Evolutionary conservation across 2,888 invertebrate species (phyloP).

Genomic region (Andrena haemorrhoa): DNA sequence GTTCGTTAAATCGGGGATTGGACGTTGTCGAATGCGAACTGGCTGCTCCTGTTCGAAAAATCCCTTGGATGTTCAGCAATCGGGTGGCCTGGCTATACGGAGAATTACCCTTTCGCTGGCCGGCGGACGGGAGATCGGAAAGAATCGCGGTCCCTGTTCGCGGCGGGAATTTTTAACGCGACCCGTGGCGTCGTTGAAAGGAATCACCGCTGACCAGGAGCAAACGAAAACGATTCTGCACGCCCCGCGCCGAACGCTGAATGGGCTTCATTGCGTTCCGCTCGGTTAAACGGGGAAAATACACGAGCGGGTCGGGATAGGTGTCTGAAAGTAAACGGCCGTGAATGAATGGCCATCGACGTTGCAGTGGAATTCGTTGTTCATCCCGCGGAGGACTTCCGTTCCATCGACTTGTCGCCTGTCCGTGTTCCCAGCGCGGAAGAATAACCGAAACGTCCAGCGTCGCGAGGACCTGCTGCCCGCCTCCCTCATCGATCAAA

Average conservation of each 20-base stretch:
- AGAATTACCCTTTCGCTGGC: too few relatives aligned
- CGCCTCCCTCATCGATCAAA: too few relatives aligned
- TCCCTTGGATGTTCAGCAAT: too few relatives aligned
- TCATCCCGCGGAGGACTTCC: conserved; percentile 5
- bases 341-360: conserved; percentile 51
- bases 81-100: too few relatives aligned
- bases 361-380: conserved; percentile 11
- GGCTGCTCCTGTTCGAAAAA: too few relatives aligned
- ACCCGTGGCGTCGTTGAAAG: background rate
- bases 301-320: conserved; percentile 39
- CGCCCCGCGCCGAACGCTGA: conserved; percentile 23
- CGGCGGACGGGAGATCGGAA: too few relatives aligned
- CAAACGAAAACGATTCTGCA: conserved; percentile 28
- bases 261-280: conserved; percentile 57
- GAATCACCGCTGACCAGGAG: background rate
- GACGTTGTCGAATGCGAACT: background rate
- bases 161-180: background rate
- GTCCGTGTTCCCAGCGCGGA: too few relatives aligned
- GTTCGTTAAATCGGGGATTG: background rate
- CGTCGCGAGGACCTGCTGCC: too few relatives aligned
- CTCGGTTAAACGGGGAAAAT: conserved; percentile 57
- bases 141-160: background rate
- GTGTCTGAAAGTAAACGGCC: conserved; percentile 44
- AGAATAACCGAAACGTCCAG: too few relatives aligned
- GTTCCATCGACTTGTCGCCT: conserved; percentile 12